Conservation (phyloP, 2,797 vertebrate genomes). For the Chaetodon trifasciatus region DNA sequence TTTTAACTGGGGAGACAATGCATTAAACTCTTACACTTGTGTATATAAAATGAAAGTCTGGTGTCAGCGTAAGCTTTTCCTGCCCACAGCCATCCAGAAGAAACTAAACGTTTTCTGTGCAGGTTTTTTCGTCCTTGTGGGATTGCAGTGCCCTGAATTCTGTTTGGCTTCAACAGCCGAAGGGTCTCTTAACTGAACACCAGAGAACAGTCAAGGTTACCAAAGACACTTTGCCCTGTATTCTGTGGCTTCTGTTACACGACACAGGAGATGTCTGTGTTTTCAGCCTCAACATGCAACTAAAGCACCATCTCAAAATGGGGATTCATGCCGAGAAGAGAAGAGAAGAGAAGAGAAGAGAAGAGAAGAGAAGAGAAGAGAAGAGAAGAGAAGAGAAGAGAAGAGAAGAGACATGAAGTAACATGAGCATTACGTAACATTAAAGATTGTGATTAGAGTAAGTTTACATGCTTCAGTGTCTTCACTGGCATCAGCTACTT, state of each 20-base stretch:
- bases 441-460: not conserved
- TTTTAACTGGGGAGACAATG: not conserved
- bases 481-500: no score
- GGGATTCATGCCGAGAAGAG: not conserved
- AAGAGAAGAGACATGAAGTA: no score
- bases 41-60: not conserved
- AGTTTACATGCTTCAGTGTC: not conserved
- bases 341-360: no score
- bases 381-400: no score
- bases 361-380: no score
- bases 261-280: not conserved
- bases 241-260: conserved; percentile 1
- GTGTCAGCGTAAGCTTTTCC: not conserved
- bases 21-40: not conserved
- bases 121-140: conserved; percentile 7
- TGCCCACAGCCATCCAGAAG: conserved; percentile 5
- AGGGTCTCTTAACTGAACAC: conserved; percentile 7
- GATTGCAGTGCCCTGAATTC: conserved; percentile 31
- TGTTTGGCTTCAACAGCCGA: conserved; percentile 26
- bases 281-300: conserved; percentile 1
- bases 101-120: conserved; percentile 3
- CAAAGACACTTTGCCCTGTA: conserved; percentile 21
- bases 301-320: not conserved
- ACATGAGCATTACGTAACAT: not conserved
- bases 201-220: conserved; percentile 36